A percentile compares a stretch with the other conserved stretches of the same genome.
phyloP scores from a whole-genome alignment of 2,797 vertebrate species.

The Enteromius mattozi region DNA sequence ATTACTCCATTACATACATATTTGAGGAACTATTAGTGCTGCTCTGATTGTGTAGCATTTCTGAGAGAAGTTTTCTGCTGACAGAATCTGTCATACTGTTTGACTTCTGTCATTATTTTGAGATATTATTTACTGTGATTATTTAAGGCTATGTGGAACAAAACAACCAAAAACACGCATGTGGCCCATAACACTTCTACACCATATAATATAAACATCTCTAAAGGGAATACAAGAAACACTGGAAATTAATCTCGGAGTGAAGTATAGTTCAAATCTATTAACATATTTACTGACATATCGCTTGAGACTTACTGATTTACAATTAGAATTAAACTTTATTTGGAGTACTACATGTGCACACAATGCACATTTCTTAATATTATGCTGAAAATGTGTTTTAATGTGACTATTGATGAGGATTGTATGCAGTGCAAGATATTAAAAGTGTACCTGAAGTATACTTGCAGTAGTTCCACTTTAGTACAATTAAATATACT shows the following conservation, averaged over 20 bases:
- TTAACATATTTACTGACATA: too few species aligned
- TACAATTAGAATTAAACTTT: too few species aligned
- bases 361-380: too few species aligned
- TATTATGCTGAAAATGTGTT: too few species aligned
- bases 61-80: neutral
- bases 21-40: slow-evolving; percentile 16
- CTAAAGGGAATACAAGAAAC: neutral
- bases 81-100: neutral
- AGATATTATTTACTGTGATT: neutral
- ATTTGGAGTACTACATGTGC: too few species aligned
- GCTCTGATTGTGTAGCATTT: slow-evolving; percentile 2
- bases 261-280: too few species aligned
- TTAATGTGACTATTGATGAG: too few species aligned
- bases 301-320: too few species aligned
- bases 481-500: neutral
- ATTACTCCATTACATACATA: slow-evolving; percentile 23
- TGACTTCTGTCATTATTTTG: neutral
- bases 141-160: neutral
- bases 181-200: neutral
- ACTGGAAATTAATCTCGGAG: neutral
- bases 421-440: too few species aligned
- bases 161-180: neutral
- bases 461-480: too few species aligned
- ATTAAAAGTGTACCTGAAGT: too few species aligned
- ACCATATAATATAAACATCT: neutral